Conservation (phyloP, 2,113 vertebrate genomes). For the Tonatia bakeri region DNA sequence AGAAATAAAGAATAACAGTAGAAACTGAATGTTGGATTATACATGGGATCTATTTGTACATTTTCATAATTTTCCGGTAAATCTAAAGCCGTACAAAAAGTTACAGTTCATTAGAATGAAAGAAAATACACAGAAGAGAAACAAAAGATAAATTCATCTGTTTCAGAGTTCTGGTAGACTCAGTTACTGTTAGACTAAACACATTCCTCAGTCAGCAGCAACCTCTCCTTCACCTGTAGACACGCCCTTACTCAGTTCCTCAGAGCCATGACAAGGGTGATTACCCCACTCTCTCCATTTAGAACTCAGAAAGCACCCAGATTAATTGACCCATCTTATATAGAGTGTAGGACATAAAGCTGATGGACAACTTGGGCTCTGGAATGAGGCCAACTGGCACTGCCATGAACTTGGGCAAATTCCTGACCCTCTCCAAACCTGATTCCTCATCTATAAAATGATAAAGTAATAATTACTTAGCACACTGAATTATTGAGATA, state of each 20-base stretch:
- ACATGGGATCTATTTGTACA: neutral
- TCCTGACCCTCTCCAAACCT: neutral
- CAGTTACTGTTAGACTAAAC: neutral
- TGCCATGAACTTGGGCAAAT: neutral
- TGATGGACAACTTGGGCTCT: neutral
- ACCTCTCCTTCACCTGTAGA: no score
- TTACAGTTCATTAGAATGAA: neutral
- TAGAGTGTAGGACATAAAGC: accelerated
- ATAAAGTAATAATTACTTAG: neutral
- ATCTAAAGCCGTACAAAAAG: constrained; percentile 7
- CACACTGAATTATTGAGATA: neutral
- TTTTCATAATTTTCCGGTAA: neutral
- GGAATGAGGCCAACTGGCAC: neutral
- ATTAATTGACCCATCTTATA: accelerated
- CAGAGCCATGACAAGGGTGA: neutral
- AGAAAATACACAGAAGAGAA: neutral
- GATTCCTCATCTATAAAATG: neutral
- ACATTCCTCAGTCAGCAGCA: neutral
- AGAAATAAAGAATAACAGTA: neutral
- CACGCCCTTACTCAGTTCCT: neutral
- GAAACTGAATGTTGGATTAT: neutral
- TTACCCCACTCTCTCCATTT: neutral
- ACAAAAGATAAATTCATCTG: neutral
- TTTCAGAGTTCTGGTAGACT: neutral
- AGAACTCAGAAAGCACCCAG: neutral